Conservation (phyloP, 1,140 invertebrate genomes). For the Cheumatopsyche charites region DNA sequence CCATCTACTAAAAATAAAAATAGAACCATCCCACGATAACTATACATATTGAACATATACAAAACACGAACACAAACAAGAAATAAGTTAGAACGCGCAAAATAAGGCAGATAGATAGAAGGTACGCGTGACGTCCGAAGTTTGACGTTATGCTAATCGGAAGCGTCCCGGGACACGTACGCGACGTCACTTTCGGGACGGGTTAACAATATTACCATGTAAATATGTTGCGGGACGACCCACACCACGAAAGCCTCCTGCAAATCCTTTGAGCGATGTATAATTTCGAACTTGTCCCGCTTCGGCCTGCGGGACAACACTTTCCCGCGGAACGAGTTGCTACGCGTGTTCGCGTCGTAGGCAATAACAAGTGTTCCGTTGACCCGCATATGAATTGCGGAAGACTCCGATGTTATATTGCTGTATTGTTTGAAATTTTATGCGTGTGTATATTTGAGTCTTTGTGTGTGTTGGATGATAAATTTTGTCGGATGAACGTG, state of each 20-base stretch:
- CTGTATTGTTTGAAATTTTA: too few species aligned
- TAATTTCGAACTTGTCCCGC: conserved; percentile 18
- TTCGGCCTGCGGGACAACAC: not conserved
- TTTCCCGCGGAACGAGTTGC: not conserved
- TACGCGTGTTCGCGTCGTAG: too few species aligned
- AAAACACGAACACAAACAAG: too few species aligned
- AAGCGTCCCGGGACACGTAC: not conserved
- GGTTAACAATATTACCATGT: conserved; percentile 24
- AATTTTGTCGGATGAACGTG: too few species aligned
- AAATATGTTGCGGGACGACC: conserved; percentile 10
- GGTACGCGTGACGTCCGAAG: conserved; percentile 6
- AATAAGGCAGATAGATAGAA: not conserved
- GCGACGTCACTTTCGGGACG: not conserved
- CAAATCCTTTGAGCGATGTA: conserved; percentile 24
- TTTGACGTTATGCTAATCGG: conserved; percentile 11
- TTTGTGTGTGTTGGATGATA: not conserved
- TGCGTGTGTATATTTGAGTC: not conserved
- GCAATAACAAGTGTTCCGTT: too few species aligned
- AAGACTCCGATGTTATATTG: too few species aligned
- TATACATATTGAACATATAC: not conserved
- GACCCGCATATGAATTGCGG: too few species aligned
- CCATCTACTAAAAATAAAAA: too few species aligned
- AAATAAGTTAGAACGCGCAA: too few species aligned
- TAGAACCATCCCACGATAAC: too few species aligned
- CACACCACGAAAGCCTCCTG: not conserved